Evolutionary conservation across 2,888 invertebrate genomes (phyloP), one percentile per base, ranked within the genome.

Genomic region (Tupiocoris notatus): DNA sequence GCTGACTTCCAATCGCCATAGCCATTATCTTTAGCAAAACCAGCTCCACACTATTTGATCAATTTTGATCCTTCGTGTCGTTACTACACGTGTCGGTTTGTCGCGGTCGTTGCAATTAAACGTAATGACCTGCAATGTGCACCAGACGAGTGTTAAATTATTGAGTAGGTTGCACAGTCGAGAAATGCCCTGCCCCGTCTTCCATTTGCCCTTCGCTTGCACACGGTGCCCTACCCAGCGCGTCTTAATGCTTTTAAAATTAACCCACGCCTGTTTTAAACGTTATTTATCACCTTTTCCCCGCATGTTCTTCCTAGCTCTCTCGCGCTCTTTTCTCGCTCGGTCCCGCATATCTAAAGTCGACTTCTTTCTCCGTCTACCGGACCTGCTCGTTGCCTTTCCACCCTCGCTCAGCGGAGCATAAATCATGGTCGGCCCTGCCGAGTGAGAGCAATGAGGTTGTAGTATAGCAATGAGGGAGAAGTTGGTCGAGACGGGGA

Each of bases 231-330:
- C 39, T 3, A 39, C 39, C 39, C 39, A 12, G 54, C 67, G 16
- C 56, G 67, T 57, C 67, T 56, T 70, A 70, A 70, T 59, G 70
- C 70, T 70, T 70, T 70, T 70, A 70, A 70, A 70, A 70, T 70
- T 70, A 70, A 70, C 70, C 70, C 70, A 24, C 59, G 59, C 70
- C 70, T 59, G 61, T 70, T 59, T 70, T 70, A 70, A 70, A 70
- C 58, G 59, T 59, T 59, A 70, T 70, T 70, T 59, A 70, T 70
- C 59, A 70, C 70, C 70, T 70, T 61, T 59, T 61, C 18, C 70
- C 67, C 67, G 39, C 39, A 39, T 39, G 39, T 7, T 12, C 39
- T 39, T 39, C 12, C 39, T 12, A 3, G 39, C 39, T 39, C 39
- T 3, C 39, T 39, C 39, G 39, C 6, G 3, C 39, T 39, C 39